Base-by-base conservation (phyloP, 2,797 vertebrate species). In the Pseudochirops corinnae region DNA sequence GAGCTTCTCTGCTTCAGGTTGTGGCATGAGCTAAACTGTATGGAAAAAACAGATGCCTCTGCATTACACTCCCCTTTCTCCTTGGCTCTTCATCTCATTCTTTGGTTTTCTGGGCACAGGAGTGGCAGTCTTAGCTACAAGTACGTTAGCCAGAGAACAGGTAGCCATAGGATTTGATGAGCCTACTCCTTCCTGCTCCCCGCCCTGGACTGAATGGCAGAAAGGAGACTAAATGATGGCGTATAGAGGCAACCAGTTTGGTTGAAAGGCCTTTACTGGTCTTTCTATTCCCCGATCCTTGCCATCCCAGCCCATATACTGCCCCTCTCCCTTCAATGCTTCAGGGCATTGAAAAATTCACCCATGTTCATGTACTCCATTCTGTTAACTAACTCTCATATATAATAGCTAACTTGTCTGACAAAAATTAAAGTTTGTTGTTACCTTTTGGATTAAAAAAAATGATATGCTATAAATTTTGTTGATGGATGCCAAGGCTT, bases 401-500 rank as follows among this genome's bases (percentile, higher is more conserved):
- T 33, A 33, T 39, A 39, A 74, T 39, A 74, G n/a, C 46, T 60
- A 60, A 56, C 33, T 90, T 90, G 24, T 39, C 2, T 92, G 92
- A 14, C 39, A 60, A 46, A 57, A 53, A 56, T 33, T 55, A 52
- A 82, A 39, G 92, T 55, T 91, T 29, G 31, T 29, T 39, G 55
- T 74, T 29, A 94, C 55, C 50, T 53, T 55, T 0, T n/a, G 53
- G 91, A 52, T 91, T 93, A 56, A 87, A 95, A 82, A 95, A 95
- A 90, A 55, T 29, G 29, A 0, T 55, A 55, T 56, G 92, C 96
- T 50, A 55, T 57, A 74, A 11, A 92, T 91, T 92, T 90, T 55
- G 31, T 90, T 82, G 52, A 91, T 95, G 95, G 53, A 74, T 58
- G 57, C 28, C 94, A 93, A 94, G 33, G 60, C 74, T 13, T 55